These are phyloP conservation scores for Hartigia nigra DNA, from an alignment of 2,888 invertebrate genomes.

Conservation along the genomic window DNA sequence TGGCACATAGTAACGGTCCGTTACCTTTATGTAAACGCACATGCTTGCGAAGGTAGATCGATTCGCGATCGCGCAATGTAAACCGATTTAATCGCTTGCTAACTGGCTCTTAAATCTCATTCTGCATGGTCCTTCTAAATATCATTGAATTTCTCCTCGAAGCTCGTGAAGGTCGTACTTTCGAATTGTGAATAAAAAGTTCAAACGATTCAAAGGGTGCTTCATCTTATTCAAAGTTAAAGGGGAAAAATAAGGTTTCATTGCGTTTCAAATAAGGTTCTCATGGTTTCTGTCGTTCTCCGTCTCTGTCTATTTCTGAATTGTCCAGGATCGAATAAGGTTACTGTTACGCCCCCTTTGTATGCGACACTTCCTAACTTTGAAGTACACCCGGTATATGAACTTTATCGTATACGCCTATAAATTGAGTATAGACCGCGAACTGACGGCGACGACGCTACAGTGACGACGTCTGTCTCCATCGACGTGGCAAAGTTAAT, in stretches of 20 bases:
- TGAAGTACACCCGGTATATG: background rate
- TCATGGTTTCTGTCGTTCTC: background rate
- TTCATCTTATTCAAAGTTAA: background rate
- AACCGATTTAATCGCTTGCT: background rate
- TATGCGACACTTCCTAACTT: background rate
- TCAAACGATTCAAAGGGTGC: background rate
- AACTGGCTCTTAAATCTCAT: background rate
- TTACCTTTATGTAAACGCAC: background rate
- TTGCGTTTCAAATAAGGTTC: too few relatives aligned
- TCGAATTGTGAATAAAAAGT: background rate
- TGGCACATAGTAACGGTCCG: background rate
- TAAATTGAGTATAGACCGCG: background rate
- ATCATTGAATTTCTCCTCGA: background rate
- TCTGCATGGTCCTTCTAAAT: background rate
- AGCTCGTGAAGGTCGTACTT: background rate
- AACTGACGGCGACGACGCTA: slow-evolving; percentile 13
- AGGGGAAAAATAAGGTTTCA: too few relatives aligned
- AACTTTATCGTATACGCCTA: background rate
- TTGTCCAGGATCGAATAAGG: background rate
- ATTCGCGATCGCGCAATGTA: background rate
- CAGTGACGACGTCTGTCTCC: slow-evolving; percentile 30
- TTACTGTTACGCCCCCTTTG: background rate
- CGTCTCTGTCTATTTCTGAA: background rate
- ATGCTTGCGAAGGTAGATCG: background rate
- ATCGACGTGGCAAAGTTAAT: slow-evolving; percentile 37